phyloP scores from a whole-genome alignment of 2,797 vertebrate genomes.

The Periophthalmus magnuspinnatus region DNA sequence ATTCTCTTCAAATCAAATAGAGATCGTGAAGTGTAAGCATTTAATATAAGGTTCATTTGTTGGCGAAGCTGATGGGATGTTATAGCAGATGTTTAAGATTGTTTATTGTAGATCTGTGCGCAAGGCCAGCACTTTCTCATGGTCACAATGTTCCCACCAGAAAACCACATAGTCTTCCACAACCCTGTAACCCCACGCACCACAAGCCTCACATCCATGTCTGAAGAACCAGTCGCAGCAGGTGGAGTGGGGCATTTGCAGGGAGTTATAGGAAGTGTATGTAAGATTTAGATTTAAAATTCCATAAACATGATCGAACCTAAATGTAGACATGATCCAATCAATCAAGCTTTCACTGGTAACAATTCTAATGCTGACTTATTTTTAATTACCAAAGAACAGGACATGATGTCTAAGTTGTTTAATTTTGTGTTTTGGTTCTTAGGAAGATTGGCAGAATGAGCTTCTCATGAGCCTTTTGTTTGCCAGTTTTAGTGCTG shows the following conservation, averaged over 20 bases:
- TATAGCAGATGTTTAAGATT: conserved; percentile 55
- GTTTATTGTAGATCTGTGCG: conserved; percentile 47
- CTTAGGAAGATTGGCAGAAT: too few species aligned
- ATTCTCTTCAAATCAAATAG: not conserved
- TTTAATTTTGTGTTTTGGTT: too few species aligned
- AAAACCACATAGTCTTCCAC: conserved; percentile 14
- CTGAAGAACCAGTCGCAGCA: not conserved
- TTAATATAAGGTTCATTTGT: not conserved
- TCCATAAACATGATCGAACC: too few species aligned
- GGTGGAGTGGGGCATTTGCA: not conserved
- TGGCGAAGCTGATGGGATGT: conserved; percentile 12
- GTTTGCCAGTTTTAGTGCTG: too few species aligned
- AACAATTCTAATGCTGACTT: too few species aligned
- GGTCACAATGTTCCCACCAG: conserved; percentile 34
- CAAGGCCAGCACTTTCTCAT: conserved; percentile 55
- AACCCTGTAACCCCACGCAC: conserved; percentile 16
- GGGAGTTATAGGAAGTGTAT: too few species aligned
- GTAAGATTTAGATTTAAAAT: too few species aligned
- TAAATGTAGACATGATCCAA: too few species aligned
- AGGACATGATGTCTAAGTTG: too few species aligned
- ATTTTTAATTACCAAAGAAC: too few species aligned
- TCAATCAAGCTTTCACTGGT: too few species aligned
- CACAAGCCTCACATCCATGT: conserved; percentile 17
- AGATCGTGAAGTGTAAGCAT: conserved; percentile 2
- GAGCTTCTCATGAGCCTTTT: too few species aligned